Conservation (phyloP, 2,113 vertebrate genomes). For the Psephotus haematonotus region DNA sequence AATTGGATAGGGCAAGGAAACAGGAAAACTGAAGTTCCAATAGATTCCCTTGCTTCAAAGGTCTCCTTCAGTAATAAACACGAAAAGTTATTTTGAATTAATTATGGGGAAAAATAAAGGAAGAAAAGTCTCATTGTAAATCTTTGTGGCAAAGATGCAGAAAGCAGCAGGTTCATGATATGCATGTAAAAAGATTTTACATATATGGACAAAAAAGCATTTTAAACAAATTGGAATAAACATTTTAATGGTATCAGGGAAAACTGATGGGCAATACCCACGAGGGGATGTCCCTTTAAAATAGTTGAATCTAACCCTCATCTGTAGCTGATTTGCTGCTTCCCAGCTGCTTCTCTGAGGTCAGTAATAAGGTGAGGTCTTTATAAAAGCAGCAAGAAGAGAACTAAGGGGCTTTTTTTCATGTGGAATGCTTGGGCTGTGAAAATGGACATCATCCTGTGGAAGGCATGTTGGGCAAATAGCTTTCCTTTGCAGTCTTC, state of each 20-base stretch:
- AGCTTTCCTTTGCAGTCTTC: neutral
- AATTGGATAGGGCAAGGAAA: neutral
- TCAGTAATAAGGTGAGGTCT: neutral
- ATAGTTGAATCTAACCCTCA: neutral
- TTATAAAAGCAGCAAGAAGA: neutral
- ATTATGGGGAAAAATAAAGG: accelerated
- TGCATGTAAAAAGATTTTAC: neutral
- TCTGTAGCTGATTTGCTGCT: neutral
- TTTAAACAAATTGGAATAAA: neutral
- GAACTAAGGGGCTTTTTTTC: accelerated
- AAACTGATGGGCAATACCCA: accelerated
- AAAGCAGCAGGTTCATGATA: neutral
- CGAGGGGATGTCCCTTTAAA: neutral
- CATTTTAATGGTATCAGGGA: neutral
- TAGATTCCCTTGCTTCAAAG: accelerated
- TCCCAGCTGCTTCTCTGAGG: neutral
- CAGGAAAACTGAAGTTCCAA: neutral
- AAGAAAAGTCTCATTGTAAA: neutral
- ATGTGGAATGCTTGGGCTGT: neutral
- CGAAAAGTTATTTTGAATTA: neutral
- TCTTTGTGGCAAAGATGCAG: neutral
- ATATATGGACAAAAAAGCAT: accelerated
- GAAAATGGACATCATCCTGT: accelerated
- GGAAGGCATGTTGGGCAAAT: neutral
- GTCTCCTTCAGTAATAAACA: neutral